These are phyloP conservation scores for Salarias fasciatus DNA, from an alignment of 2,797 vertebrate genomes.

Conservation along the genomic window DNA sequence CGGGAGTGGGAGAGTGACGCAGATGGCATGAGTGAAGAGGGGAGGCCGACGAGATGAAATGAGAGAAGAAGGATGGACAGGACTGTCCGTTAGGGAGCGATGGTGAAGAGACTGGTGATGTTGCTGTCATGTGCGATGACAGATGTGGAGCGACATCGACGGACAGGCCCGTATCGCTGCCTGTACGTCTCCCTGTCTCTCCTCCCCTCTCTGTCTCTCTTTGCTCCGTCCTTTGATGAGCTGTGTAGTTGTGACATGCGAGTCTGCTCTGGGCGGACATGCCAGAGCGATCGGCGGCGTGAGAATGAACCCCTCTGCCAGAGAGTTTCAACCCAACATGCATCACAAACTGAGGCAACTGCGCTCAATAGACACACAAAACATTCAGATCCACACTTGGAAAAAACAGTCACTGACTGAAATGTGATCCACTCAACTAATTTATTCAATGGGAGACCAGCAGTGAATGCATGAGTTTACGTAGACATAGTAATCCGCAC, in stretches of 20 bases:
- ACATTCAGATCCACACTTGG: constrained; percentile 25
- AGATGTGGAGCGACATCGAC: constrained; percentile 68
- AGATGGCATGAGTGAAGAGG: constrained; percentile 26
- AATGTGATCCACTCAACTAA: constrained; percentile 57
- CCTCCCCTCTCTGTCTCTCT: constrained; percentile 9
- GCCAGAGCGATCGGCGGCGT: constrained; percentile 75
- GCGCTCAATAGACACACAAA: constrained; percentile 28
- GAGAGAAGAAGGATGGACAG: constrained; percentile 20
- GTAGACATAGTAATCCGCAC: constrained; percentile 28
- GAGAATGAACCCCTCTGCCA: constrained; percentile 70
- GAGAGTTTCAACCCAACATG: constrained; percentile 52
- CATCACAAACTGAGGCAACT: constrained; percentile 60
- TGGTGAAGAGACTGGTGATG: constrained; percentile 76
- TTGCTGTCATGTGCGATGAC: constrained; percentile 65
- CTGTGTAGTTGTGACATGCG: constrained; percentile 76
- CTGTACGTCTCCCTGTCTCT: constrained; percentile 25
- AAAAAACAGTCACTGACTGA: constrained; percentile 49
- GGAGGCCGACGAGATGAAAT: constrained; percentile 38
- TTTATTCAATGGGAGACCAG: constrained; percentile 52
- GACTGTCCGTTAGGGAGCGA: constrained; percentile 57
- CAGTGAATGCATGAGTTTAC: constrained; percentile 31
- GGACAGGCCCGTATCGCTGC: constrained; percentile 51
- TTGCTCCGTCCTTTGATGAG: constrained; percentile 56
- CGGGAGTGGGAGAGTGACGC: constrained; percentile 23
- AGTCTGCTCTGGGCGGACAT: constrained; percentile 75